Conservation (phyloP, 2,113 vertebrate genomes). For the Leucopternis melanops region DNA sequence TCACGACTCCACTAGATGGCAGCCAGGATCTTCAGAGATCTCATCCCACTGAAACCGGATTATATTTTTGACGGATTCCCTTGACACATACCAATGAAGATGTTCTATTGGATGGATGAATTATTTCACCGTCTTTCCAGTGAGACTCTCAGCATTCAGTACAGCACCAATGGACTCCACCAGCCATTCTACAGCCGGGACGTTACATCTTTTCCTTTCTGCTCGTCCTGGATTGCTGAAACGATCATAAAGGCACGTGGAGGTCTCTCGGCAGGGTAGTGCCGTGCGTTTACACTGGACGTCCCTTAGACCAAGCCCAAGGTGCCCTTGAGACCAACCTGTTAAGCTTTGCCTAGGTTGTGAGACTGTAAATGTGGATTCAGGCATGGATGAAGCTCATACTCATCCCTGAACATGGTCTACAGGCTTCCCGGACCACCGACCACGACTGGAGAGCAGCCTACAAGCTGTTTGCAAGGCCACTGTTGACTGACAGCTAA, state of each 20-base stretch:
- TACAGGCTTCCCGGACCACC: background rate
- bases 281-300: background rate
- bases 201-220: background rate
- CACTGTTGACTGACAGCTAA: background rate
- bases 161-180: background rate
- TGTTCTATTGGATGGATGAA: background rate
- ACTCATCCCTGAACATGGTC: background rate
- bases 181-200: background rate
- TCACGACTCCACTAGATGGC: conserved; percentile 43
- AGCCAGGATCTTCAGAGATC: background rate
- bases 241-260: background rate
- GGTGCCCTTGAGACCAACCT: background rate
- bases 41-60: accelerated
- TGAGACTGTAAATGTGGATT: background rate
- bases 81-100: background rate
- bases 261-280: background rate
- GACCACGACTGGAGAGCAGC: accelerated
- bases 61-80: accelerated
- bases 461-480: background rate
- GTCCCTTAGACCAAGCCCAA: background rate
- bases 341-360: background rate
- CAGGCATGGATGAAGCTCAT: background rate
- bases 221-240: background rate
- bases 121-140: background rate
- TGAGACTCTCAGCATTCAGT: background rate